Base-by-base conservation (phyloP, 2,113 vertebrate genomes). In the Daubentonia madagascariensis region DNA sequence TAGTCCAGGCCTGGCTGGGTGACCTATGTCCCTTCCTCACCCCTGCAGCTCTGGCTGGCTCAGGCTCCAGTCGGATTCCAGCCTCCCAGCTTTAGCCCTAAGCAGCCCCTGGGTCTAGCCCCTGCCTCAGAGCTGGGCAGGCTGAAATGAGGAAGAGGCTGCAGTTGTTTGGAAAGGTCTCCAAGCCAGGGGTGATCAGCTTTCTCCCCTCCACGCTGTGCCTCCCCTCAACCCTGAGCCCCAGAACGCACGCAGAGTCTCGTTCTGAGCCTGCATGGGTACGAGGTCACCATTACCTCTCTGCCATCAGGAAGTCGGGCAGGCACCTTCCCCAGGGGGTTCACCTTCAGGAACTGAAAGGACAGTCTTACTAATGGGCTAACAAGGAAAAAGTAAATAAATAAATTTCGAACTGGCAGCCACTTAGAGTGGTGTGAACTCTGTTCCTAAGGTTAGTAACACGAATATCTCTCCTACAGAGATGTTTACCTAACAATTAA, bases 261-360 rank as follows among this genome's bases (percentile, higher is more conserved):
- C 63, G 35, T 48, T 50, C 30, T 48, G 43, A 45, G 13, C 43
- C 37, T 35, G 61, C 22, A 12, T 57, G 11, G 52, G 18, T 14
- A 40, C 43, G 30, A 37, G 65, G 30, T 20, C 28, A 10, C 94
- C 18, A 93, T 96, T 97, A 99, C 99, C 99, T 99, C 89, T 99
- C 99, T 3, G 99, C 99, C 76, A 99, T 97, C 70, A 99, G 97
- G 92, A 99, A 99, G 95, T 98, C 97, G 97, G 1, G 99, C 99
- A 35, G 99, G 99, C 65, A 99, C 98, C 91, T 99, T 99, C 96
- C 97, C 99, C 78, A 99, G 3, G 8, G 98, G 7, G 97, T 96
- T 99, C 94, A 99, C 81, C 61, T 99, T 99, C n/a, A 54, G 52
- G 17, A 54, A 54, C 18, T 20, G 52, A 54, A 54, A 54, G 52